Evolutionary conservation across 1,140 invertebrate species (phyloP).

Genomic region (Lepidurus apus): DNA sequence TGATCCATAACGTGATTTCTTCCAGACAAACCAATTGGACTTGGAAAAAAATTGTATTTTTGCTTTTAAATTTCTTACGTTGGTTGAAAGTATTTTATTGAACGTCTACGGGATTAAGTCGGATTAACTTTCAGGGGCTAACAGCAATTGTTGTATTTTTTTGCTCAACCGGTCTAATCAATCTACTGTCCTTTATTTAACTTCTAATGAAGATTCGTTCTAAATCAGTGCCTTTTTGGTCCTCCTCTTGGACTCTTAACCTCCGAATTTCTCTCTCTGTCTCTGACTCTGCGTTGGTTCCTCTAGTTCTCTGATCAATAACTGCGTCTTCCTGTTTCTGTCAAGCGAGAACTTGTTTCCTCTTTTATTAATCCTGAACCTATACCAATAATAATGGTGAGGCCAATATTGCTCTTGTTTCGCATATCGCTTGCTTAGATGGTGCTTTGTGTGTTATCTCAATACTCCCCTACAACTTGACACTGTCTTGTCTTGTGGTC

Average conservation of each 20-base stretch:
- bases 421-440: neutral
- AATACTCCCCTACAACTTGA: neutral
- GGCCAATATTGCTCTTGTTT: neutral
- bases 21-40: too few species aligned
- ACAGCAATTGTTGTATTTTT: too few species aligned
- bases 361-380: neutral
- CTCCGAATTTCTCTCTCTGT: neutral
- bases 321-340: neutral
- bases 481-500: neutral
- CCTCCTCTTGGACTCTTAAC: neutral
- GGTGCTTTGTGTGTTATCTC: neutral
- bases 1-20: too few species aligned
- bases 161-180: too few species aligned
- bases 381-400: neutral
- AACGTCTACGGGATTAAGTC: too few species aligned
- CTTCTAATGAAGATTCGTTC: too few species aligned
- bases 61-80: too few species aligned
- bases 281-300: neutral
- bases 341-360: neutral
- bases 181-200: too few species aligned
- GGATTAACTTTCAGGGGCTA: too few species aligned
- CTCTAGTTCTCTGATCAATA: neutral
- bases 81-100: too few species aligned
- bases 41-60: too few species aligned
- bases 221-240: neutral